phyloP scores from a whole-genome alignment of 2,113 vertebrate species.

The Calyptommatus sinebrachiatus region DNA sequence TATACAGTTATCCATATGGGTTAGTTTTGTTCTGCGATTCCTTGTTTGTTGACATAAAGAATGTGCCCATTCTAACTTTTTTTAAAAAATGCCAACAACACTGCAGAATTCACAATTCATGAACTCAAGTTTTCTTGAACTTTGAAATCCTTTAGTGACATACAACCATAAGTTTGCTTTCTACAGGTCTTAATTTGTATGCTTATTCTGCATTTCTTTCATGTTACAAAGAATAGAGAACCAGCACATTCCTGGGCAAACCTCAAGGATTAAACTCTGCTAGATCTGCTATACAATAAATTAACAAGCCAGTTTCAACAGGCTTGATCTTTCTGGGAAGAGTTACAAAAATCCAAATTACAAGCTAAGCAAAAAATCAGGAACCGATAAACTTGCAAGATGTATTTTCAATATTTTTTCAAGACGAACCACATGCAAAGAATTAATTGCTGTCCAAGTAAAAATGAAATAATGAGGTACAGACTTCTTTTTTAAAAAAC shows the following conservation, averaged over 20 bases:
- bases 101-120: not conserved
- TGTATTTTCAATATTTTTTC: slow-evolving; percentile 49
- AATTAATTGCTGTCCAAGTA: slow-evolving; percentile 51
- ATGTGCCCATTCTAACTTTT: not conserved
- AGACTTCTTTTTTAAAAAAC: not conserved
- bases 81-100: not conserved
- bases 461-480: slow-evolving; percentile 46
- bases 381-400: slow-evolving; percentile 66
- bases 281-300: slow-evolving; percentile 60
- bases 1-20: not conserved
- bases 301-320: slow-evolving; percentile 69
- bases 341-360: slow-evolving; percentile 51
- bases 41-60: not conserved
- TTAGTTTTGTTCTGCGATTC: not conserved
- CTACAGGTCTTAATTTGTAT: slow-evolving; percentile 46
- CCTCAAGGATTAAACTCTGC: slow-evolving; percentile 67
- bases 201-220: slow-evolving; percentile 57
- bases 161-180: slow-evolving; percentile 44
- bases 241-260: slow-evolving; percentile 69
- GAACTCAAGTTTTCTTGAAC: slow-evolving; percentile 21
- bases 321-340: slow-evolving; percentile 70
- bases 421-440: slow-evolving; percentile 60
- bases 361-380: slow-evolving; percentile 61
- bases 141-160: slow-evolving; percentile 26
- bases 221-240: slow-evolving; percentile 58